phyloP scores from a whole-genome alignment of 2,113 vertebrate species.

The Argyrosomus japonicus region DNA sequence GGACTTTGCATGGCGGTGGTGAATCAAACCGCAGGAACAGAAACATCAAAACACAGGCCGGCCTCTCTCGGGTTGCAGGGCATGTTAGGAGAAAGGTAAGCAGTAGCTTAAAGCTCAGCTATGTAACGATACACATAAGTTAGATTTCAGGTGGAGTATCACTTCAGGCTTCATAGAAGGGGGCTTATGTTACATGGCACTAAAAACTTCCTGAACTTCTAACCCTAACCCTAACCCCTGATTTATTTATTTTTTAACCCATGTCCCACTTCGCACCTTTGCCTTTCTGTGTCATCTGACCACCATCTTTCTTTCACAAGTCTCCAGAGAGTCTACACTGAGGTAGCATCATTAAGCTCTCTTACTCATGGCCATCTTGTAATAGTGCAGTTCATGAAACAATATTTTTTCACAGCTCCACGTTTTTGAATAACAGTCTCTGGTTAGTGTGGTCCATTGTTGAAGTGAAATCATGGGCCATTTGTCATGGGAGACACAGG shows the following conservation, averaged over 20 bases:
- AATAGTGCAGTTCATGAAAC: conserved; percentile 15
- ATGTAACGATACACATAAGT: conserved; percentile 5
- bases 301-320: conserved; percentile 23
- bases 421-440: conserved; percentile 4
- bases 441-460: conserved; percentile 25
- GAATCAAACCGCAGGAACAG: too few relatives aligned
- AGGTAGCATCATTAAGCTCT: conserved; percentile 49
- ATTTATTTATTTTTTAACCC: neutral
- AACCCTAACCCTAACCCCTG: neutral
- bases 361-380: neutral
- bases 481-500: conserved; percentile 31
- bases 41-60: too few relatives aligned
- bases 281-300: conserved; percentile 13
- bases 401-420: conserved; percentile 48
- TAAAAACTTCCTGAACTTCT: conserved; percentile 22
- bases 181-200: conserved; percentile 13
- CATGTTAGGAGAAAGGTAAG: neutral
- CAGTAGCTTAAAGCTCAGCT: neutral
- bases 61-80: neutral
- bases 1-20: neutral
- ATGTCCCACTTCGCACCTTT: conserved; percentile 19
- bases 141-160: conserved; percentile 22
- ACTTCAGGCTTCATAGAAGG: conserved; percentile 11
- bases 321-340: conserved; percentile 23
- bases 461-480: conserved; percentile 29